These are phyloP conservation scores for Oxygymnocypris stewartii DNA, from an alignment of 2,113 vertebrate genomes.

Conservation along the genomic window DNA sequence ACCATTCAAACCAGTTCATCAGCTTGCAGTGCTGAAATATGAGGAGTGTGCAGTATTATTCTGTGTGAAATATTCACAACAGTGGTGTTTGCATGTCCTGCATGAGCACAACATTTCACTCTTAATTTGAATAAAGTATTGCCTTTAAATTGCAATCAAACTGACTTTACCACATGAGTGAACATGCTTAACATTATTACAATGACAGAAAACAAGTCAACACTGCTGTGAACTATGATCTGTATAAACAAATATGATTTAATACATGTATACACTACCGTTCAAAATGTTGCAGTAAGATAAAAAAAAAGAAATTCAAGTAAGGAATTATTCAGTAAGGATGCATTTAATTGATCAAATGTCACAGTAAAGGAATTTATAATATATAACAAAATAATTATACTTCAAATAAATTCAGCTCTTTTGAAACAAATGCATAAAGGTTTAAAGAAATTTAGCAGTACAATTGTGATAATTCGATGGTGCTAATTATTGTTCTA, in stretches of 20 bases:
- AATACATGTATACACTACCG: no score
- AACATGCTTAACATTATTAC: background rate
- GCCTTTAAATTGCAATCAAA: background rate
- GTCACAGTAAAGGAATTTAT: background rate
- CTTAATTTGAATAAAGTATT: background rate
- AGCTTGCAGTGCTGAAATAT: background rate
- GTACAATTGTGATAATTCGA: no score
- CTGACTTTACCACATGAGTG: background rate
- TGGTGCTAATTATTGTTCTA: no score
- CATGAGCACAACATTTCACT: background rate
- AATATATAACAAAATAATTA: background rate
- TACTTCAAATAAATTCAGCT: background rate
- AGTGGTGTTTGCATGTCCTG: background rate
- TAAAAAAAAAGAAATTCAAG: background rate
- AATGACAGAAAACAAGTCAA: no score
- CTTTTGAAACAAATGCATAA: background rate
- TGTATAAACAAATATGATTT: no score
- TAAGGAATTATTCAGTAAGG: background rate
- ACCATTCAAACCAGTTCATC: background rate
- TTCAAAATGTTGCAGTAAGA: background rate
- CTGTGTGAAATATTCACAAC: background rate
- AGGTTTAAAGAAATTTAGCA: background rate
- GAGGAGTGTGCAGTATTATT: background rate
- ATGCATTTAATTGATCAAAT: background rate
- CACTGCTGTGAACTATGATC: background rate